Conservation (phyloP, 2,888 invertebrate genomes). For the Lacanobia oleracea region DNA sequence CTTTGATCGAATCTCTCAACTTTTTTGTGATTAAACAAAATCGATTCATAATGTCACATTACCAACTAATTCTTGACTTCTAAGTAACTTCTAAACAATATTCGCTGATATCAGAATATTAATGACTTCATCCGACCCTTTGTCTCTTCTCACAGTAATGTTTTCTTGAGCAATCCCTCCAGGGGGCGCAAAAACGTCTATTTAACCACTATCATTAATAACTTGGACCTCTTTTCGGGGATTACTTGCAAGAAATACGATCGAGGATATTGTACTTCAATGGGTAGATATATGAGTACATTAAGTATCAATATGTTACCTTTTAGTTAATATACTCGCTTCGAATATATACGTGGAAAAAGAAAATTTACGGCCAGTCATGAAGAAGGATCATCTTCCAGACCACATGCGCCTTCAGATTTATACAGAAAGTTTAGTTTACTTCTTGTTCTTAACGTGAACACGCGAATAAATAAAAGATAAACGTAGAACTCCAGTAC, state of each 20-base stretch:
- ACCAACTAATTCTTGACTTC: constrained; percentile 24
- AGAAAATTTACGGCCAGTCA: constrained; percentile 31
- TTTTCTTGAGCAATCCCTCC: constrained; percentile 62
- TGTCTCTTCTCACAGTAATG: constrained; percentile 56
- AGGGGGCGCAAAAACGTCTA: constrained; percentile 63
- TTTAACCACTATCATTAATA: constrained; percentile 71
- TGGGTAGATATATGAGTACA: constrained; percentile 43
- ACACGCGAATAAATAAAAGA: constrained; percentile 22
- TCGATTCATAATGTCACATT: constrained; percentile 9
- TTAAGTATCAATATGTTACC: constrained; percentile 48
- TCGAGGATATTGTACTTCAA: constrained; percentile 53
- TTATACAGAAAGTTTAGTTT: constrained; percentile 47
- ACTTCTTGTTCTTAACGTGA: constrained; percentile 20
- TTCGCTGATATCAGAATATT: constrained; percentile 64
- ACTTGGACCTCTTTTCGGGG: constrained; percentile 59
- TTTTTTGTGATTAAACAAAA: constrained; percentile 16
- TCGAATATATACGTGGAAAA: constrained; percentile 13
- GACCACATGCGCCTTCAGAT: constrained; percentile 29
- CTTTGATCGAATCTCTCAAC: constrained; percentile 67
- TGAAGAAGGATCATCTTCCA: constrained; percentile 29
- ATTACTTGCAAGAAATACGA: constrained; percentile 70
- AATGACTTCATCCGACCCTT: constrained; percentile 64
- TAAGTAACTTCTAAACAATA: constrained; percentile 17
- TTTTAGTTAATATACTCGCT: constrained; percentile 38
- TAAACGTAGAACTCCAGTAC: background rate